phyloP scores from a whole-genome alignment of 1,140 invertebrate genomes.

The Drosophila miranda region DNA sequence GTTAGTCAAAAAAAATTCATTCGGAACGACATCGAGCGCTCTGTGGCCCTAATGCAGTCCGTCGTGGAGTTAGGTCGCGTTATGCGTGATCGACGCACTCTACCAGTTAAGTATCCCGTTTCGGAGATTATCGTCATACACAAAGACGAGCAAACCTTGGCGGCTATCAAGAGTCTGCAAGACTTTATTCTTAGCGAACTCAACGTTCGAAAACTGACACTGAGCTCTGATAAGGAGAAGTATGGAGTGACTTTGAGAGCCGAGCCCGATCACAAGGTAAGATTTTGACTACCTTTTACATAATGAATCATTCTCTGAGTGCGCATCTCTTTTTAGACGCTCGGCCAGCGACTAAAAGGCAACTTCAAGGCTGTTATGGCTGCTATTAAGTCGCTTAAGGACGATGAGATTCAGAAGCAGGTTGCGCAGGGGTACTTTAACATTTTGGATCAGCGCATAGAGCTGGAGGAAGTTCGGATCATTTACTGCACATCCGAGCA shows the following conservation, averaged over 20 bases:
- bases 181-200: conserved; percentile 96
- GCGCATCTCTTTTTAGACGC: conserved; percentile 70
- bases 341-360: conserved; percentile 94
- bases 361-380: conserved; percentile 94
- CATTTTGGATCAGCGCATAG: conserved; percentile 90
- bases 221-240: conserved; percentile 95
- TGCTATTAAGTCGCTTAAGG: conserved; percentile 91
- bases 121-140: conserved; percentile 98
- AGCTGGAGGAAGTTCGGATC: conserved; percentile 91
- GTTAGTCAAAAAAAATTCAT: conserved; percentile 89
- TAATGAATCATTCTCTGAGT: background rate
- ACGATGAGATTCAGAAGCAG: conserved; percentile 91
- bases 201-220: conserved; percentile 94
- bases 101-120: conserved; percentile 98
- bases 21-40: conserved; percentile 93
- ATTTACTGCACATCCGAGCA: conserved; percentile 89
- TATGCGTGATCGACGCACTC: conserved; percentile 94
- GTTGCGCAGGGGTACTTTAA: conserved; percentile 88
- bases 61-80: conserved; percentile 97
- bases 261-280: conserved; percentile 92
- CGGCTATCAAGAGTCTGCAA: conserved; percentile 92
- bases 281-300: background rate
- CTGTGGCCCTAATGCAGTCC: conserved; percentile 95
- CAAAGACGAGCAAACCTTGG: conserved; percentile 89
- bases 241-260: conserved; percentile 97